These are phyloP conservation scores for Xestia ashworthii DNA, from an alignment of 2,888 invertebrate species.

Conservation along the genomic window DNA sequence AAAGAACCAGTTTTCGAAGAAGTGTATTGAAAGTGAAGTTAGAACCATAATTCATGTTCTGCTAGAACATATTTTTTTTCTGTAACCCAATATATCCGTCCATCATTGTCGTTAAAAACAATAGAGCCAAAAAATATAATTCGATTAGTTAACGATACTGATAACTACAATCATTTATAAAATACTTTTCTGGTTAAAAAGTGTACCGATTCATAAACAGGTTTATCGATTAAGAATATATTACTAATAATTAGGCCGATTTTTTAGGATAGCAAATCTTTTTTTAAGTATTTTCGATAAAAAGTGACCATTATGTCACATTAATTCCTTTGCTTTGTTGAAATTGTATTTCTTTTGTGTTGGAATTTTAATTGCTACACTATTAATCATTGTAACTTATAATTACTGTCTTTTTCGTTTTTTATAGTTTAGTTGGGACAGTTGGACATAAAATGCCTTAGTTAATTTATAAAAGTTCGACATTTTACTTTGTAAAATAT, in stretches of 20 bases:
- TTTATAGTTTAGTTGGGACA: neutral
- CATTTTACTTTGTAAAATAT: neutral
- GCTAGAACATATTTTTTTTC: neutral
- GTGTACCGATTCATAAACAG: conserved; percentile 15
- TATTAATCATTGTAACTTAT: neutral
- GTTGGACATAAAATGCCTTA: neutral
- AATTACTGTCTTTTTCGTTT: conserved; percentile 2
- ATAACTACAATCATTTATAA: conserved; percentile 12
- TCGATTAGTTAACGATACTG: conserved; percentile 17
- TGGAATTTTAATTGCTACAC: conserved; percentile 19
- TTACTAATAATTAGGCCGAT: conserved; percentile 18
- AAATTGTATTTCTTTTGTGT: neutral
- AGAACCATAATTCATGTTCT: neutral
- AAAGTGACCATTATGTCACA: conserved; percentile 8
- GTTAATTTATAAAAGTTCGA: neutral
- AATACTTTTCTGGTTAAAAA: conserved; percentile 37
- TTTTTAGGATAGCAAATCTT: conserved; percentile 1
- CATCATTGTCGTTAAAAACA: neutral
- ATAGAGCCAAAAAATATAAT: conserved; percentile 2
- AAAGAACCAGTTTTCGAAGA: too few species aligned
- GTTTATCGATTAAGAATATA: conserved; percentile 23
- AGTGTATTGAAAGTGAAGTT: neutral
- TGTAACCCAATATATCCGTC: neutral
- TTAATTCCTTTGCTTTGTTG: conserved; percentile 17
- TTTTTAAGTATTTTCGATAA: conserved; percentile 17